Evolutionary conservation across 92 coral and sea anemone species (phyloP).

Genomic region (Virgularia gustaviana): DNA sequence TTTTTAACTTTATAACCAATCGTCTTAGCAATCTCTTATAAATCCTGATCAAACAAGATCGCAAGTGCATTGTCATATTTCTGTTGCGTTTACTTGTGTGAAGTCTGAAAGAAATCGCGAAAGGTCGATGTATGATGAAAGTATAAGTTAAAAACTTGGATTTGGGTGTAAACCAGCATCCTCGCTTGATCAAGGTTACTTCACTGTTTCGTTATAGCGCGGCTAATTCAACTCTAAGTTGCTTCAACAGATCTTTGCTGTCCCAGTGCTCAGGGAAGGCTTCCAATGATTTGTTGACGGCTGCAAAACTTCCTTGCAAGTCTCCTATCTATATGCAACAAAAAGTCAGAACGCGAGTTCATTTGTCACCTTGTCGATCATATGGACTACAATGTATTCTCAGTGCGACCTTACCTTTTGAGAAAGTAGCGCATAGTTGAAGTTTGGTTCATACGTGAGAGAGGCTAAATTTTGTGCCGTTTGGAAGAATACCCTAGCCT

Average conservation of each 20-base stretch:
- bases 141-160: no score
- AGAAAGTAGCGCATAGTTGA: constrained; percentile 78
- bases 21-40: no score
- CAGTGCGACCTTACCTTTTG: constrained; percentile 58
- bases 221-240: constrained; percentile 81
- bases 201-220: constrained; percentile 44
- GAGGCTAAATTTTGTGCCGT: constrained; percentile 81
- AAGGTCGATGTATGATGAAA: no score
- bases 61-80: no score
- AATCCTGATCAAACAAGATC: no score
- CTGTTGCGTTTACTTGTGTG: no score
- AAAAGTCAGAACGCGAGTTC: neutral
- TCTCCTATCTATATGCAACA: constrained; percentile 94
- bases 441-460: constrained; percentile 91
- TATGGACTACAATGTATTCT: neutral
- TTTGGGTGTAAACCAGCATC: neutral
- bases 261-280: constrained; percentile 92
- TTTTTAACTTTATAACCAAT: no score
- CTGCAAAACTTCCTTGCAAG: constrained; percentile 80
- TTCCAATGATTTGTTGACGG: constrained; percentile 77
- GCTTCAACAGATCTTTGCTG: constrained; percentile 75
- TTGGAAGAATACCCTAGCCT: constrained; percentile 94
- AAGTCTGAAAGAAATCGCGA: no score
- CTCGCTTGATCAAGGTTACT: neutral
- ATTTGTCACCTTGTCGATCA: neutral